Conservation (phyloP, 2,888 invertebrate genomes). For the Hypsopygia costalis region DNA sequence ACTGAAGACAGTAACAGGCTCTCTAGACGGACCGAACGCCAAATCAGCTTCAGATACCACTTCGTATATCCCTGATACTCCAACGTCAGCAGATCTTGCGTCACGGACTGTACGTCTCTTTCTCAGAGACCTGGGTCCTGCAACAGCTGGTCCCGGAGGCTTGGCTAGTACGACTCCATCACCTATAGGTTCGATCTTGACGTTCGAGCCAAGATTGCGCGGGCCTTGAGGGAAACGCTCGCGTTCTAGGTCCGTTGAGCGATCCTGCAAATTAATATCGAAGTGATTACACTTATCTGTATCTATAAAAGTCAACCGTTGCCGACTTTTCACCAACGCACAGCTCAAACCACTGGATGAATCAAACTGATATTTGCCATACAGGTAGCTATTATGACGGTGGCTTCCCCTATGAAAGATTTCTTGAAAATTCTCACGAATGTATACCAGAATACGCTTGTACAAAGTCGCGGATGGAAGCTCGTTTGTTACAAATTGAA, state of each 20-base stretch:
- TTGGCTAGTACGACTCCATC: slow-evolving; percentile 73
- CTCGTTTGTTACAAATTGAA: no score
- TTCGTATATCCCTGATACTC: slow-evolving; percentile 93
- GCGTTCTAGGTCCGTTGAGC: slow-evolving; percentile 78
- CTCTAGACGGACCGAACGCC: slow-evolving; percentile 92
- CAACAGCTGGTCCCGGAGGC: slow-evolving; percentile 69
- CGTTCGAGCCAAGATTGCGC: slow-evolving; percentile 80
- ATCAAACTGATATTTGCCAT: no score
- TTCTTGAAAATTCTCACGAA: no score
- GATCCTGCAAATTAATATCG: slow-evolving; percentile 49
- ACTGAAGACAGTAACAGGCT: slow-evolving; percentile 93
- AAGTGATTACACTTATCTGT: no score
- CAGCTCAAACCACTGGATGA: no score
- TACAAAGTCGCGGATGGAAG: no score
- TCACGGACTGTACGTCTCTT: slow-evolving; percentile 85
- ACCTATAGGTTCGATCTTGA: slow-evolving; percentile 52
- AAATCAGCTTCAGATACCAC: slow-evolving; percentile 95
- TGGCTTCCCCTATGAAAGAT: no score
- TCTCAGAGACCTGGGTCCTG: slow-evolving; percentile 79
- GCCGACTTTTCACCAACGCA: no score
- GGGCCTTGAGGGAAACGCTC: slow-evolving; percentile 91
- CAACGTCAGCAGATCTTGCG: slow-evolving; percentile 91
- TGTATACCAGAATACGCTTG: no score
- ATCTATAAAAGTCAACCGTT: no score
- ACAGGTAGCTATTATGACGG: no score